phyloP scores from a whole-genome alignment of 2,113 vertebrate genomes.

The Ameiurus melas region DNA sequence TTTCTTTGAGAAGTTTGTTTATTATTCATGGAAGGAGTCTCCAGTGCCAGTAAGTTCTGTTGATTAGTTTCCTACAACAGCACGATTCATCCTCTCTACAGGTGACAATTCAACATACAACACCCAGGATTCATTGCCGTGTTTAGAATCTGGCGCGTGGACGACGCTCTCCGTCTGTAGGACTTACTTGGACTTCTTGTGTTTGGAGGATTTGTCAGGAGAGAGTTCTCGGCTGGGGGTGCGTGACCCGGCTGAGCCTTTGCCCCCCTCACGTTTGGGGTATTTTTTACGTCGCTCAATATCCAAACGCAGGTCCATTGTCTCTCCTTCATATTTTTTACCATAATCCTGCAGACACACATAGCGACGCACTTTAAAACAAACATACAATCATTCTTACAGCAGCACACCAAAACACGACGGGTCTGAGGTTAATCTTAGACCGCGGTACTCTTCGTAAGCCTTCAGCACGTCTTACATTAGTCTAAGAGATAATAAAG shows the following conservation, averaged over 20 bases:
- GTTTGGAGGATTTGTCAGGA: conserved; percentile 91
- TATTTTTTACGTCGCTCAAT: conserved; percentile 96
- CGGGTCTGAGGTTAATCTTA: neutral
- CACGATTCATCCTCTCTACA: too few relatives aligned
- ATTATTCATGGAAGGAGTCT: too few relatives aligned
- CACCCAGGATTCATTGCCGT: too few relatives aligned
- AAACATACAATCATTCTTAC: neutral
- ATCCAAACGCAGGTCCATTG: conserved; percentile 94
- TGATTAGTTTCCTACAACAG: too few relatives aligned
- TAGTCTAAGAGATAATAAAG: neutral
- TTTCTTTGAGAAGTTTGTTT: too few relatives aligned
- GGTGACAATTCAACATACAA: too few relatives aligned
- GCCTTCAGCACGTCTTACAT: neutral
- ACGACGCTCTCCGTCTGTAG: too few relatives aligned
- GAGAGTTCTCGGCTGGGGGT: conserved; percentile 93
- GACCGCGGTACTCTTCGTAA: neutral
- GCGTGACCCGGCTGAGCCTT: conserved; percentile 88
- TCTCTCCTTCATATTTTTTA: conserved; percentile 89
- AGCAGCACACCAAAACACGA: neutral
- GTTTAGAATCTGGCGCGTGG: neutral
- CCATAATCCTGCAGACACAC: conserved; percentile 78
- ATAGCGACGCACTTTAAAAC: neutral
- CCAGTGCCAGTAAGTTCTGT: too few relatives aligned
- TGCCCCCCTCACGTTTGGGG: conserved; percentile 84
- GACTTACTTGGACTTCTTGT: conserved; percentile 88